phyloP scores from a whole-genome alignment of 2,797 vertebrate genomes.

The Trachops cirrhosus region DNA sequence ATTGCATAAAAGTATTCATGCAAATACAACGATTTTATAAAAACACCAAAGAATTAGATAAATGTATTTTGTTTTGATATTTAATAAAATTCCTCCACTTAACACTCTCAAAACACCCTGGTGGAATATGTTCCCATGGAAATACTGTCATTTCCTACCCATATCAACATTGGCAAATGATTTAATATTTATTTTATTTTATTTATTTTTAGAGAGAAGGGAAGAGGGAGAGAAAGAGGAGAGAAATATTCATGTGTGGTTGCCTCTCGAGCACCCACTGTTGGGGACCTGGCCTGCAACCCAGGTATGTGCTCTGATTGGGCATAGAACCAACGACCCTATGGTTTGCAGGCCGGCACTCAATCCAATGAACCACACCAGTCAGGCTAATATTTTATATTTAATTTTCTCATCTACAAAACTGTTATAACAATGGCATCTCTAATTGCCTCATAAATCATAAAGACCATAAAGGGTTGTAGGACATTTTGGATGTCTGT shows the following conservation, averaged over 20 bases:
- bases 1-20: background rate
- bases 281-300: too few species aligned
- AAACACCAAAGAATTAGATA: background rate
- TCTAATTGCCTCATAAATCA: slow-evolving; percentile 40
- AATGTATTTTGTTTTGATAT: background rate
- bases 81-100: background rate
- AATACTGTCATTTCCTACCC: background rate
- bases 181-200: background rate
- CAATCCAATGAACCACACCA: too few species aligned
- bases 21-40: background rate
- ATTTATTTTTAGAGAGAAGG: too few species aligned
- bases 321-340: too few species aligned
- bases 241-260: too few species aligned
- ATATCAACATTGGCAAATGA: slow-evolving; percentile 5
- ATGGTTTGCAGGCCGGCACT: too few species aligned
- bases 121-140: background rate
- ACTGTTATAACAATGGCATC: slow-evolving; percentile 5
- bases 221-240: too few species aligned
- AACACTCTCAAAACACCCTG: background rate
- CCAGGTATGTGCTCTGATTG: too few species aligned
- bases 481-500: background rate
- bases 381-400: background rate
- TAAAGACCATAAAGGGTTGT: slow-evolving; percentile 15
- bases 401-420: slow-evolving; percentile 42
- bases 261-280: too few species aligned